Conservation (phyloP, 2,113 vertebrate species). For the Spea bombifrons region DNA sequence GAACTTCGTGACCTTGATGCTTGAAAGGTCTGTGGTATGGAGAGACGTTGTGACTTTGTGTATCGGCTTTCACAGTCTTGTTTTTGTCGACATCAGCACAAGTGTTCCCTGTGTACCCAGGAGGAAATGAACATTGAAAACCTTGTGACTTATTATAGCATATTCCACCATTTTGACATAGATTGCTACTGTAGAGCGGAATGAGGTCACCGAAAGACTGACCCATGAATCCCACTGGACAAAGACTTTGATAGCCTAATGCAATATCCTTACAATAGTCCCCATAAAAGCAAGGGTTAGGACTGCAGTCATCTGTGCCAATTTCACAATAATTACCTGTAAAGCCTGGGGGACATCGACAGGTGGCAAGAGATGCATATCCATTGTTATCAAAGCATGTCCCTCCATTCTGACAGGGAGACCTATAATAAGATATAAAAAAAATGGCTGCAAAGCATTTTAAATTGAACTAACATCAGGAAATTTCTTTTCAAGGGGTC, state of each 20-base stretch:
- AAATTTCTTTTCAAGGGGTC: no score
- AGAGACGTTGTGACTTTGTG: constrained; percentile 66
- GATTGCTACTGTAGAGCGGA: constrained; percentile 63
- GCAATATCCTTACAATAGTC: constrained; percentile 78
- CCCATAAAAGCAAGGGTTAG: constrained; percentile 82
- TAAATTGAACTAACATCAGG: no score
- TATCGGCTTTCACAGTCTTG: constrained; percentile 56
- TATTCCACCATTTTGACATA: constrained; percentile 77
- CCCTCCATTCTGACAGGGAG: constrained; percentile 88
- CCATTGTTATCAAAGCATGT: constrained; percentile 73
- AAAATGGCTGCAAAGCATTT: neutral
- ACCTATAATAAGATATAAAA: constrained; percentile 61
- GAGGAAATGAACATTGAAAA: constrained; percentile 74
- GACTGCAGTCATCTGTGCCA: constrained; percentile 71
- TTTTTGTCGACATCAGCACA: constrained; percentile 65
- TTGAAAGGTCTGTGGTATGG: constrained; percentile 72
- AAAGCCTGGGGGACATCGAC: constrained; percentile 81
- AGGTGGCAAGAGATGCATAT: constrained; percentile 69
- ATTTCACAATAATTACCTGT: constrained; percentile 85
- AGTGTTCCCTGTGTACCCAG: constrained; percentile 71
- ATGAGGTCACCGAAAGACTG: constrained; percentile 73
- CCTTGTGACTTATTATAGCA: constrained; percentile 70
- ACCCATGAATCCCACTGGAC: constrained; percentile 75
- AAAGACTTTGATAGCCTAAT: constrained; percentile 75
- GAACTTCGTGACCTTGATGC: constrained; percentile 71